Percentiles rank a stretch among this genome's conserved stretches.
Evolutionary conservation across 2,888 invertebrate species (phyloP).

Genomic region (Invenusta paracnida): DNA sequence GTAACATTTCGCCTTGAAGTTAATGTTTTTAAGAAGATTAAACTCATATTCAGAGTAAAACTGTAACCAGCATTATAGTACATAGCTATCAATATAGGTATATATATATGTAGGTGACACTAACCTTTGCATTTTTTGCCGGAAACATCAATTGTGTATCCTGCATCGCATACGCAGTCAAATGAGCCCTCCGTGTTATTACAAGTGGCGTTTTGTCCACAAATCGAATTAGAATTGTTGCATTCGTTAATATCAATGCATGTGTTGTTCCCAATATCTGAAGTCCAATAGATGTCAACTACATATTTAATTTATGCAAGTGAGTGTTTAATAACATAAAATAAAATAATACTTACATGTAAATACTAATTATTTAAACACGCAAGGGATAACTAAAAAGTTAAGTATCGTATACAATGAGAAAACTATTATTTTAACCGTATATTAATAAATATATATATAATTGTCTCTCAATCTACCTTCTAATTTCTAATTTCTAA

Average conservation of each 20-base stretch:
- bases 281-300: too few relatives aligned
- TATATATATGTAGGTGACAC: neutral
- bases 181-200: conserved; percentile 41
- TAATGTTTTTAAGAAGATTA: too few relatives aligned
- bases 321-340: too few relatives aligned
- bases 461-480: neutral
- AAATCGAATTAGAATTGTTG: neutral
- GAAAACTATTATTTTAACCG: too few relatives aligned
- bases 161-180: conserved; percentile 19
- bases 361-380: too few relatives aligned
- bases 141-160: conserved; percentile 33
- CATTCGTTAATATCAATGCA: conserved; percentile 37
- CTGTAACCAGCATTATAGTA: too few relatives aligned
- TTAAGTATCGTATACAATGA: too few relatives aligned
- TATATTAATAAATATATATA: neutral
- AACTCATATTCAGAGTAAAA: too few relatives aligned
- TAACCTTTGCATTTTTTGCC: conserved; percentile 27
- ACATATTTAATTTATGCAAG: too few relatives aligned
- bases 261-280: neutral
- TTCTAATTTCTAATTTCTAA: neutral
- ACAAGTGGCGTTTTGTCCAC: conserved; percentile 22
- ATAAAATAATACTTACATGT: too few relatives aligned
- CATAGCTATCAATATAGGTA: neutral
- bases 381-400: too few relatives aligned
- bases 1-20: too few relatives aligned